These are phyloP conservation scores for Neodiprion fabricii DNA, from an alignment of 1,140 invertebrate species.

Conservation along the genomic window DNA sequence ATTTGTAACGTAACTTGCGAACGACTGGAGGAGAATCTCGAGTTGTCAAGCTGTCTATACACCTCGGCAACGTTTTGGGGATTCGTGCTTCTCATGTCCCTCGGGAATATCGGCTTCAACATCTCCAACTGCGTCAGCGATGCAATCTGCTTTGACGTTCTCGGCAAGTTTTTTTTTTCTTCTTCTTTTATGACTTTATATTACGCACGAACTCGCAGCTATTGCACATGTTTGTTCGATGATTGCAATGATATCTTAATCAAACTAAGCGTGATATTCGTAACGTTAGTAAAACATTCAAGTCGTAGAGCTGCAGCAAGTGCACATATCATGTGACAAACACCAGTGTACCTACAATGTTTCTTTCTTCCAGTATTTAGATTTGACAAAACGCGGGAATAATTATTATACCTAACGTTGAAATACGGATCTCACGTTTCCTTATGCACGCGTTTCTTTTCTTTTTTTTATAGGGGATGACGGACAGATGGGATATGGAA, in stretches of 20 bases:
- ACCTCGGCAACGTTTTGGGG: conserved; percentile 70
- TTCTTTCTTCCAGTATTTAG: too few species aligned
- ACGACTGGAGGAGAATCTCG: conserved; percentile 33
- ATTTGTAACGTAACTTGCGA: conserved; percentile 28
- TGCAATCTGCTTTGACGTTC: conserved; percentile 81
- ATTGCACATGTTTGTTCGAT: too few species aligned
- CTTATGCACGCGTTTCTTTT: neutral
- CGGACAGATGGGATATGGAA: conserved; percentile 73
- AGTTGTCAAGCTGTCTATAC: conserved; percentile 58
- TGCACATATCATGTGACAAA: neutral
- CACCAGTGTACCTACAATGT: neutral
- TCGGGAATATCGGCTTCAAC: conserved; percentile 78
- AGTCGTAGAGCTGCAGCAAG: neutral
- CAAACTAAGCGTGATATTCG: conserved; percentile 12
- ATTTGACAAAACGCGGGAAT: too few species aligned
- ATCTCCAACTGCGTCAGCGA: conserved; percentile 79
- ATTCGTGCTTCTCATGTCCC: conserved; percentile 72
- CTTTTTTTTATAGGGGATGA: conserved; percentile 57
- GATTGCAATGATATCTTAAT: conserved; percentile 4
- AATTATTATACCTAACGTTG: too few species aligned
- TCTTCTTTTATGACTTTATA: neutral
- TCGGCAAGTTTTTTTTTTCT: conserved; percentile 64
- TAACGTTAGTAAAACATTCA: neutral
- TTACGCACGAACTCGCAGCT: neutral
- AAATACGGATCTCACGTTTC: conserved; percentile 13